Conservation (phyloP, 1,140 invertebrate genomes). For the Thaumatotibia leucotreta region DNA sequence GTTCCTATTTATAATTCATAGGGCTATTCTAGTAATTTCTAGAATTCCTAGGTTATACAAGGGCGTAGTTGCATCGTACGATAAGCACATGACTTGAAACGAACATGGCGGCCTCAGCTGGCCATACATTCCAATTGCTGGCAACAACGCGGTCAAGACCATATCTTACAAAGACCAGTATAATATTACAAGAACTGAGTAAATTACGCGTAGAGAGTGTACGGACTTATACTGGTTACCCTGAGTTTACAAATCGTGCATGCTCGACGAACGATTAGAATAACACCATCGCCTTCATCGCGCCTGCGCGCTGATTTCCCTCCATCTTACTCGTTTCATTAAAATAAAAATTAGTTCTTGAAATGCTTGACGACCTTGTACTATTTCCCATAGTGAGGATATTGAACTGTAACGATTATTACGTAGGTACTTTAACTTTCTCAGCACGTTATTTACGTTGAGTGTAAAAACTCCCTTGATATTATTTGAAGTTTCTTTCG, state of each 20-base stretch:
- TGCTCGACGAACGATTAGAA: not conserved
- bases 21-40: not conserved
- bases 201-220: not conserved
- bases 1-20: not conserved
- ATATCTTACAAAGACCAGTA: not conserved
- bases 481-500: no score
- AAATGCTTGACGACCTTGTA: slow-evolving; percentile 6
- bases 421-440: not conserved
- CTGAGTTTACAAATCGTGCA: not conserved
- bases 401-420: not conserved
- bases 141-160: not conserved
- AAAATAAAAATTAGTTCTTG: not conserved
- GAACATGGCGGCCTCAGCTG: slow-evolving; percentile 12
- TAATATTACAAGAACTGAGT: not conserved
- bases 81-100: not conserved
- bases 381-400: slow-evolving; percentile 1
- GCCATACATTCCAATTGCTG: not conserved
- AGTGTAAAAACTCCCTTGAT: no score
- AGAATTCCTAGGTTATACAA: slow-evolving; percentile 6
- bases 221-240: not conserved
- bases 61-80: not conserved
- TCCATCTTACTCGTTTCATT: slow-evolving; percentile 36
- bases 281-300: not conserved
- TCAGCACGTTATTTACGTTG: no score
- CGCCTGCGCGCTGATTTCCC: slow-evolving; percentile 58